Evolutionary conservation across 2,888 invertebrate genomes (phyloP).

Genomic region (Ethmia dodecea): DNA sequence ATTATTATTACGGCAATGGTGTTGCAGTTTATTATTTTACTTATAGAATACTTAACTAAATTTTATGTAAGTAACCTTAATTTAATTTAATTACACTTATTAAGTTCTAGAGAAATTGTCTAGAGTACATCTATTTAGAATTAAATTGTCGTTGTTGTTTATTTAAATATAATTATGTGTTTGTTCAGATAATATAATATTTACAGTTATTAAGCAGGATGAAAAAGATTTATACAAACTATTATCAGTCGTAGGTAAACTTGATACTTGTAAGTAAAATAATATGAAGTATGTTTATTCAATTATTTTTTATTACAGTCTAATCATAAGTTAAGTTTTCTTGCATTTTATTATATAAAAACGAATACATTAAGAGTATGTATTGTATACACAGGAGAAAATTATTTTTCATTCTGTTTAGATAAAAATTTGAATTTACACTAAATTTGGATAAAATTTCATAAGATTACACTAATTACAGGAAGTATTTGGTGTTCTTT

Average conservation of each 20-base stretch:
- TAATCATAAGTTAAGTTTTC: slow-evolving; percentile 25
- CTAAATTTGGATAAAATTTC: slow-evolving; percentile 37
- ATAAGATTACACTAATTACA: slow-evolving; percentile 66
- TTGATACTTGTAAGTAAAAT: slow-evolving; percentile 24
- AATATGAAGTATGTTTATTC: slow-evolving; percentile 3
- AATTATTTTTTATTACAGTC: slow-evolving; percentile 17
- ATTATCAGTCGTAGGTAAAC: slow-evolving; percentile 65
- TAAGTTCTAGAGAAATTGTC: slow-evolving; percentile 34
- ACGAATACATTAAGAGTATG: slow-evolving; percentile 3
- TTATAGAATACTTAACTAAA: slow-evolving; percentile 22
- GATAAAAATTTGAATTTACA: too few species aligned
- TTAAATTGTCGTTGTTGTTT: slow-evolving; percentile 72
- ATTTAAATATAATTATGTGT: slow-evolving; percentile 22
- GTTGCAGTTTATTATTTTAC: slow-evolving; percentile 51
- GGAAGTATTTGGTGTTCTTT: slow-evolving; percentile 63
- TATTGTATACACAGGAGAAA: background rate
- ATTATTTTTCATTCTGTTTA: background rate
- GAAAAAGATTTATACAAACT: slow-evolving; percentile 45
- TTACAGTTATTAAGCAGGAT: slow-evolving; percentile 34
- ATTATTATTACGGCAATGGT: slow-evolving; percentile 50
- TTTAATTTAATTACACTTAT: slow-evolving; percentile 10
- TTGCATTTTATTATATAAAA: slow-evolving; percentile 14
- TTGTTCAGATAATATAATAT: slow-evolving; percentile 24
- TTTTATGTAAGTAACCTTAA: slow-evolving; percentile 13
- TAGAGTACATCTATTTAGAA: slow-evolving; percentile 70